phyloP scores from a whole-genome alignment of 2,113 vertebrate genomes.

The Prietella phreatophila region DNA sequence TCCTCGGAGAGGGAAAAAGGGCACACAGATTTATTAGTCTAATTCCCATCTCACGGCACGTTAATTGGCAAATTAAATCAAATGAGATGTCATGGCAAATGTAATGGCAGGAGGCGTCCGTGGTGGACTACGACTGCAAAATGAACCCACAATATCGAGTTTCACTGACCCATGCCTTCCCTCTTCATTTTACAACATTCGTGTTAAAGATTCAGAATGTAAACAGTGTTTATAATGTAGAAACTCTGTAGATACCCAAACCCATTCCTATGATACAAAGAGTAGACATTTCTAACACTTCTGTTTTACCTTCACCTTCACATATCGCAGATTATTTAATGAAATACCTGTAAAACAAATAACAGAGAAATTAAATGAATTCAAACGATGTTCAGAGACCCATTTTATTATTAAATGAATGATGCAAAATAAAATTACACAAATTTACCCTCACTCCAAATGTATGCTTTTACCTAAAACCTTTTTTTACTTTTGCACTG shows the following conservation, averaged over 20 bases:
- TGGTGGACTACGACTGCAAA: conserved; percentile 51
- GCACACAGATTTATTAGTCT: conserved; percentile 59
- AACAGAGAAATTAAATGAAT: not conserved
- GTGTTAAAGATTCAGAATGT: not conserved
- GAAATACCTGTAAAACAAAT: not conserved
- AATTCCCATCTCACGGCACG: conserved; percentile 52
- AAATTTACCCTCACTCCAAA: not conserved
- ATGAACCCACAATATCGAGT: conserved; percentile 42
- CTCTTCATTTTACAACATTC: not conserved
- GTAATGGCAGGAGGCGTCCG: conserved; percentile 55
- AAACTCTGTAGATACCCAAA: not conserved
- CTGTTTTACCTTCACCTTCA: not conserved
- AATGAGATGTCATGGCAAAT: conserved; percentile 60
- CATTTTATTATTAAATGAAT: not conserved
- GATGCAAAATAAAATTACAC: not conserved
- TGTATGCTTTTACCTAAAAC: not conserved
- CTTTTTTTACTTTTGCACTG: not conserved
- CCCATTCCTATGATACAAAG: not conserved
- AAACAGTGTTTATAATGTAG: no score
- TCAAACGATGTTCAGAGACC: not conserved
- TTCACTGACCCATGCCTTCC: no score
- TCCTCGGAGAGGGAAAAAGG: conserved; percentile 44
- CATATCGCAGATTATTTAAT: not conserved
- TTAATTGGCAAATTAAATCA: conserved; percentile 65
- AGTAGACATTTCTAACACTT: not conserved